These are phyloP conservation scores for Cladopsammia gracilis DNA, from an alignment of 64 coral and sea anemone genomes.

Conservation along the genomic window DNA sequence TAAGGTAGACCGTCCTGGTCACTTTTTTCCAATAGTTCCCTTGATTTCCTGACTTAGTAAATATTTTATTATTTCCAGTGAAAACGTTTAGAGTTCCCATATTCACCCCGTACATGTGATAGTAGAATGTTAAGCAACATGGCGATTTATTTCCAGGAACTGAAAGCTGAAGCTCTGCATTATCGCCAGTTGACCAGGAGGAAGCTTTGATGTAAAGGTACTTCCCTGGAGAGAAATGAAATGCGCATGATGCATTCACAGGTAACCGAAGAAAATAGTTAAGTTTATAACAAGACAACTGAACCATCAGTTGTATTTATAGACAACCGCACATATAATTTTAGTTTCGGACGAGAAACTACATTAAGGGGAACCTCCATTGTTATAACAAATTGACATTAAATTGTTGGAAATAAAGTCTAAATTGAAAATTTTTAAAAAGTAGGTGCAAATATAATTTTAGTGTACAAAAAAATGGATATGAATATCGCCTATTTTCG, in stretches of 20 bases:
- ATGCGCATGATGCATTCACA: neutral
- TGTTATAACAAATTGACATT: too few species aligned
- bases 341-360: too few species aligned
- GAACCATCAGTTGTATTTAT: too few species aligned
- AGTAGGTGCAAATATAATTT: too few species aligned
- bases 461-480: too few species aligned
- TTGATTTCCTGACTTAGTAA: slow-evolving; percentile 35
- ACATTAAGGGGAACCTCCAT: too few species aligned
- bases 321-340: too few species aligned
- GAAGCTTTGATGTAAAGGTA: slow-evolving; percentile 47
- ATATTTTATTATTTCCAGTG: slow-evolving; percentile 55
- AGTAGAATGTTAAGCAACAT: slow-evolving; percentile 41
- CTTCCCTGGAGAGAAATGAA: neutral
- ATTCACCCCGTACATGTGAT: slow-evolving; percentile 48
- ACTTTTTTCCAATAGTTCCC: slow-evolving; percentile 48
- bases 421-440: too few species aligned
- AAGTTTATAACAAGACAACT: too few species aligned
- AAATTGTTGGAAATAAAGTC: too few species aligned
- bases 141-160: neutral
- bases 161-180: slow-evolving; percentile 38
- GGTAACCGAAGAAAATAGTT: neutral
- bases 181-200: neutral
- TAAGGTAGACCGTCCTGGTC: neutral
- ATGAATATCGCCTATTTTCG: too few species aligned
- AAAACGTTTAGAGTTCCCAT: slow-evolving; percentile 44